A percentile compares a stretch with the other conserved stretches of the same genome.
Evolutionary conservation across 2,113 vertebrate genomes (phyloP).

Genomic region (Camelus bactrianus): DNA sequence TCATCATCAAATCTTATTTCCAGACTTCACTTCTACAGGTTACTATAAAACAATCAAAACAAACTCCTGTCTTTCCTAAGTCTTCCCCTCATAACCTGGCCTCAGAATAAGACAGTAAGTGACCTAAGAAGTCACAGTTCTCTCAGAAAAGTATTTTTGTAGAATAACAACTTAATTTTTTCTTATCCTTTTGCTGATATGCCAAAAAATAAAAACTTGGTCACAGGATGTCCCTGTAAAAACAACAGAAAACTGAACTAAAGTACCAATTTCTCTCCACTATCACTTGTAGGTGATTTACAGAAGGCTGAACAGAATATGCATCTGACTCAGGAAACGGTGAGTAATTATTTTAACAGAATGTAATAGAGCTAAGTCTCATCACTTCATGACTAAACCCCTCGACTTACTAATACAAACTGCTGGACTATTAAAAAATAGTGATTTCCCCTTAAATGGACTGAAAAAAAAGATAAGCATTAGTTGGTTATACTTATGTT

Average conservation of each 20-base stretch:
- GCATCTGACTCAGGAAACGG: background rate
- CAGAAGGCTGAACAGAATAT: background rate
- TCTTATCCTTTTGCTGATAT: background rate
- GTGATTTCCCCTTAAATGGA: background rate
- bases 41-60: background rate
- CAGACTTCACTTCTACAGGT: constrained; percentile 1
- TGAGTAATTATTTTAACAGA: background rate
- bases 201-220: background rate
- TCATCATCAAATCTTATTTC: background rate
- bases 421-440: background rate
- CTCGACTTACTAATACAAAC: background rate
- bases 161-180: background rate
- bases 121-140: background rate
- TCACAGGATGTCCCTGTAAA: background rate
- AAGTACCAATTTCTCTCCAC: background rate
- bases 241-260: background rate
- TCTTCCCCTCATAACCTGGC: background rate
- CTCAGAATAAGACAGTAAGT: background rate
- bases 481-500: background rate
- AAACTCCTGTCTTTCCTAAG: background rate
- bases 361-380: background rate
- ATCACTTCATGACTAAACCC: background rate
- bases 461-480: background rate
- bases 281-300: background rate
- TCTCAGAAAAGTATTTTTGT: background rate